Conservation (phyloP, 2,888 invertebrate genomes). For the Conops quadrifasciatus region DNA sequence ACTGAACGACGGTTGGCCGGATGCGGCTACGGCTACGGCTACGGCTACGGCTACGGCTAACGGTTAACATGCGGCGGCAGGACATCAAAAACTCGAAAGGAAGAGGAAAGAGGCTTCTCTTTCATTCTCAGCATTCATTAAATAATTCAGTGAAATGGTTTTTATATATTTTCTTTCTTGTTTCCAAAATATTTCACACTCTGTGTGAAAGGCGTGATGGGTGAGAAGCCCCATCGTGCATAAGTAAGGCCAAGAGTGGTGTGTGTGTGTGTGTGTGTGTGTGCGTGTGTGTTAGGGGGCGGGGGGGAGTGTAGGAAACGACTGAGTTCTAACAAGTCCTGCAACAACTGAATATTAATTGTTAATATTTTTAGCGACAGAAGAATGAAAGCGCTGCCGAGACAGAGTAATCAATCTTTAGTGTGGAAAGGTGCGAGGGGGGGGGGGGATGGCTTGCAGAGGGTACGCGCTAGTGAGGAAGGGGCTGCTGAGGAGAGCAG, state of each 20-base stretch:
- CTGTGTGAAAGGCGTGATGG: conserved; percentile 26
- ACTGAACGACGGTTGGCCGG: no score
- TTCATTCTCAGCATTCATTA: background rate
- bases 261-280: background rate
- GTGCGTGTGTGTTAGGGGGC: background rate
- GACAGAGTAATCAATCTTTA: conserved; percentile 18
- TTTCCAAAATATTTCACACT: conserved; percentile 27
- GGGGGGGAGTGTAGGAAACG: no score
- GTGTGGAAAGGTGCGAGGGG: background rate
- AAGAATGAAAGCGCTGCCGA: conserved; percentile 20
- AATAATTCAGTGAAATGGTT: background rate
- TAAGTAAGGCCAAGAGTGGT: background rate
- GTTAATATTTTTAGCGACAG: conserved; percentile 19
- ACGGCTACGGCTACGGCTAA: no score
- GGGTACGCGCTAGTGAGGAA: no score
- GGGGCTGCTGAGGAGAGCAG: background rate
- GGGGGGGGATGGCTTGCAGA: background rate
- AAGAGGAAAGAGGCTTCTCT: background rate
- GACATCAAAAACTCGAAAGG: conserved; percentile 5
- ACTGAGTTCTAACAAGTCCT: background rate
- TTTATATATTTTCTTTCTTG: no score
- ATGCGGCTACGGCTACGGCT: no score
- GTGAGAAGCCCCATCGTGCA: background rate
- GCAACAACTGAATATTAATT: conserved; percentile 27
- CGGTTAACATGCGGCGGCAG: background rate